Evolutionary conservation across 1,140 invertebrate genomes (phyloP), one percentile per base, ranked within the genome.

Genomic region (Drosophila tristis): DNA sequence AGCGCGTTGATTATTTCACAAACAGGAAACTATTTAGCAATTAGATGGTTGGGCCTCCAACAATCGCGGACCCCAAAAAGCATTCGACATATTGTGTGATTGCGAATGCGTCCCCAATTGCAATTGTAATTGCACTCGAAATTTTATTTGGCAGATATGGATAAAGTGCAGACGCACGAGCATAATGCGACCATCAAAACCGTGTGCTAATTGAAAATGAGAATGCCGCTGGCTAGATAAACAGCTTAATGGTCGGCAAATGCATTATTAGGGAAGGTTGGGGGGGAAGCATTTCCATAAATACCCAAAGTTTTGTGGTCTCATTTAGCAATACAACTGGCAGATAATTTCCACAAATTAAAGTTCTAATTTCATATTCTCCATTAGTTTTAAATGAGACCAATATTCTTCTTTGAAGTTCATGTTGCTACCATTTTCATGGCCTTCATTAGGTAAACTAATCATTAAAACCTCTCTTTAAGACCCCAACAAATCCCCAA

Each of bases 21-120:
- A 63, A 64, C 20, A 48, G 51, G 39, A 62, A 71, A 74, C 79
- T 79, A 68, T 76, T 81, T 85, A 53, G 80, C 71, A 85, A 85
- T 84, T 80, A 56, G 65, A 54, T 45, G 67, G 55, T 16, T 16
- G 8, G 25, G 13, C 55, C 45, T 57, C 25, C 35, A 42, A 48
- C 31, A 20, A 68, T 70, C 11, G 35, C 0, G 3, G 4, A 2
- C 4, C 35, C 35, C 13, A 39, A 39, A 13, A 39, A 13, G 11
- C 35, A 39, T 39, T 2, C 35, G 35, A 39, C 9, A 39, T 39
- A 39, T 39, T 13, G 35, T 39, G 11, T 70, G 64, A 70, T 70
- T 71, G 70, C 70, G 35, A 71, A 71, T 71, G 65, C 67, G 13
- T 35, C 53, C 53, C 45, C 65, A 70, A 45, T 70, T 50, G 64